Evolutionary conservation across 30 jellyfish, hydroid and myxozoan species (phyloP), one percentile per base, ranked within the genome.

Genomic region (Turritopsis dohrnii): DNA sequence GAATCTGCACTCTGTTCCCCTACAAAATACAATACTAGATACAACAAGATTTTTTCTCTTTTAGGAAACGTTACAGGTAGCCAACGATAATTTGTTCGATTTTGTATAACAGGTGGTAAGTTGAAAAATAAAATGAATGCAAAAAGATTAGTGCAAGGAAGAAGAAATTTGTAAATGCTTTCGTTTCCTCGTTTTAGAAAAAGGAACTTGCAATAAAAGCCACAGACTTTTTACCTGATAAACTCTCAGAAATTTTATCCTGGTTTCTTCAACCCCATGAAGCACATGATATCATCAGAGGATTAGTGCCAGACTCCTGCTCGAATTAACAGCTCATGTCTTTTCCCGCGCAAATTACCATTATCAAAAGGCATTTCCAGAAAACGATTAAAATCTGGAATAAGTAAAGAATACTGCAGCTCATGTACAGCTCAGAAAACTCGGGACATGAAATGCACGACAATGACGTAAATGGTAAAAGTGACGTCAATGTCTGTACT

Each of bases 241-340:
- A 26, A 29, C 24, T 74, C 16, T 16, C 17, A 8, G 89, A 82
- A 54, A 54, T 54, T 22, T 41, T 69, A 72, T 31, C 93, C 79
- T 90, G 96, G 96, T 90, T 90, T 54, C 66, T 90, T 9, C 84
- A 85, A 52, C 96, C 96, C 19, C 74, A 88, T 81, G 96, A 90
- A 82, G 96, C 96, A 8, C 83, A 74, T 3, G 83, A 16, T 21
- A 23, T 74, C 18, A 74, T 74, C 26, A 28, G 60, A 13, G 60
- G 60, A 21, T 20, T n/a, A 7, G 17, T n/a, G 16, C 83, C 83
- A 24, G 60, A 41, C 13, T 41, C 60, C 13, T 24, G 65, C 0
- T 24, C 17, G 19, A 74, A 74, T 21, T 74, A 74, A 72, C 26
- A 20, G 24, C 72, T 60, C 24, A 74, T 74, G 83, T 74, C n/a